Percentiles rank a stretch among this genome's conserved stretches.
Evolutionary conservation across 2,113 vertebrate species (phyloP).

Genomic region (Arizona elegans): DNA sequence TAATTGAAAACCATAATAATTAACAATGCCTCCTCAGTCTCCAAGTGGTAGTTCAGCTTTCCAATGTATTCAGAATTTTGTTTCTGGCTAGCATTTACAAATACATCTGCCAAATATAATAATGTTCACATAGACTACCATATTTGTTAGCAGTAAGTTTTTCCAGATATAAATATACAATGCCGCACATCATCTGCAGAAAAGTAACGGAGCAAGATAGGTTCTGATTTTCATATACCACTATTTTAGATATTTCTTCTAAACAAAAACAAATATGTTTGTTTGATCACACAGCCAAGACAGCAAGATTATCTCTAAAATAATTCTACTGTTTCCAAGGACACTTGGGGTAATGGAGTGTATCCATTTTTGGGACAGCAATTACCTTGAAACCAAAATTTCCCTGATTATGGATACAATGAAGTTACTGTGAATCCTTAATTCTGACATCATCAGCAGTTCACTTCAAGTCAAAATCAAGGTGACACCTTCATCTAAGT

Average conservation of each 20-base stretch:
- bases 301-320: background rate
- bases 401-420: background rate
- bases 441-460: background rate
- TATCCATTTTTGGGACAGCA: background rate
- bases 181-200: background rate
- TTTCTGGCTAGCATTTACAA: background rate
- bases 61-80: background rate
- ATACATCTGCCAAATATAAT: background rate
- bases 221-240: background rate
- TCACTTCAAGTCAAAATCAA: background rate
- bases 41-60: background rate
- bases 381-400: background rate
- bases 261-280: background rate
- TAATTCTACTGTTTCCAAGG: background rate
- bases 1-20: background rate
- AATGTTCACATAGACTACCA: background rate
- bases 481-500: background rate
- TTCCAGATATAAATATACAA: background rate
- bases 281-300: background rate
- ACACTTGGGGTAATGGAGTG: background rate
- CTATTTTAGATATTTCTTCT: background rate
- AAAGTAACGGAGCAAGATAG: background rate
- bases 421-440: background rate
- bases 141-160: background rate
- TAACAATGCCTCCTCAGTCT: background rate